A percentile compares a stretch with the other conserved stretches of the same genome.
Evolutionary conservation across 2,113 vertebrate species (phyloP).

Genomic region (Lampris incognitus): DNA sequence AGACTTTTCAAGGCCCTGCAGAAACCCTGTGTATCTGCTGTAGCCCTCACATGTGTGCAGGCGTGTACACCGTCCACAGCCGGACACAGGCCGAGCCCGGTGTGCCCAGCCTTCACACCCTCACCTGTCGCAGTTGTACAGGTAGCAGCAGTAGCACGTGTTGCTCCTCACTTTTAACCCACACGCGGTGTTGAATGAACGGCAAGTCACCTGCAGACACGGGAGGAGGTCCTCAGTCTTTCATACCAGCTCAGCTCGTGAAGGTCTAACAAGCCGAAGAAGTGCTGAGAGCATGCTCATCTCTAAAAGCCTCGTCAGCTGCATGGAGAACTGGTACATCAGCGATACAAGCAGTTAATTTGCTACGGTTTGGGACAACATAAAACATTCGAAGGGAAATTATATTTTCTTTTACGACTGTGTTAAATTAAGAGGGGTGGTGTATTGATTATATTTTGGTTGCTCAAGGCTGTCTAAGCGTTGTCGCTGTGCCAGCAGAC

Average conservation of each 20-base stretch:
- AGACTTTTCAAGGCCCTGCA: no score
- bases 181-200: conserved; percentile 81
- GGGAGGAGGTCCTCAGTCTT: no score
- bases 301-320: neutral
- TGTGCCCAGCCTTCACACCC: conserved; percentile 13
- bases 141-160: conserved; percentile 96
- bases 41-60: no score
- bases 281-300: neutral
- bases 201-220: conserved; percentile 87
- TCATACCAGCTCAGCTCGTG: neutral
- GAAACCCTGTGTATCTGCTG: no score
- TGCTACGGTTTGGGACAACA: neutral
- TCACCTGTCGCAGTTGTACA: conserved; percentile 92
- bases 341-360: neutral
- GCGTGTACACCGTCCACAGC: no score
- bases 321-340: neutral
- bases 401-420: neutral
- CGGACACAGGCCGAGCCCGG: no score
- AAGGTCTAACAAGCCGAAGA: neutral
- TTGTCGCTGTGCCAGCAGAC: neutral
- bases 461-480: neutral
- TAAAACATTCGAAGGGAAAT: neutral
- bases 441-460: neutral
- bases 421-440: neutral
- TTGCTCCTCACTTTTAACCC: conserved; percentile 88